Percentiles rank a stretch among this genome's conserved stretches.
Conservation (phyloP, 2,888 invertebrate species). For the Noctua janthe region DNA sequence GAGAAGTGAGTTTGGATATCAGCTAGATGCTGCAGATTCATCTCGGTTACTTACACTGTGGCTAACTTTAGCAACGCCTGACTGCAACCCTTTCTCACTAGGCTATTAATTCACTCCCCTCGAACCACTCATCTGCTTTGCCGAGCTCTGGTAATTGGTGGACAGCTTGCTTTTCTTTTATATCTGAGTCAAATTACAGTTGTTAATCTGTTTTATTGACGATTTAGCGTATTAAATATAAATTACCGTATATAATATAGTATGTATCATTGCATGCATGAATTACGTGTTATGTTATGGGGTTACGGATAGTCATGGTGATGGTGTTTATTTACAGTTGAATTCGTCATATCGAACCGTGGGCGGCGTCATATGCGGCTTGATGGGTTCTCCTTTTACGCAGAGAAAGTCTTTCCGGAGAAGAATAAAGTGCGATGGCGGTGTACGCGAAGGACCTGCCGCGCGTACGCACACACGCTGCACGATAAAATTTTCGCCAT, state of each 20-base stretch:
- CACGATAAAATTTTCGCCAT: constrained; percentile 88
- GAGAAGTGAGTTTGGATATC: background rate
- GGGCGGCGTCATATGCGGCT: constrained; percentile 89
- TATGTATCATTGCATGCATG: constrained; percentile 21
- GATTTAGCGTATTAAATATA: background rate
- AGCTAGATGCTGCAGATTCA: background rate
- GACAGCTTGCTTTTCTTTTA: background rate
- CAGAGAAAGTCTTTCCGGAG: constrained; percentile 89
- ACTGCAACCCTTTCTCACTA: background rate
- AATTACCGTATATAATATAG: background rate
- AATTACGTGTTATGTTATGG: constrained; percentile 22
- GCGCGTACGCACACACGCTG: constrained; percentile 88
- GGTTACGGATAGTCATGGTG: constrained; percentile 74
- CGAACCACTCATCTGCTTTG: background rate
- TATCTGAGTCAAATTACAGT: background rate
- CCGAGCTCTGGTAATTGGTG: constrained; percentile 24
- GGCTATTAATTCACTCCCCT: background rate
- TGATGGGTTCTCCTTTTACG: constrained; percentile 88
- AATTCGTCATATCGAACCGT: constrained; percentile 90
- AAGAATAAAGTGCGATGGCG: constrained; percentile 90
- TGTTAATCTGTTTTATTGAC: constrained; percentile 3
- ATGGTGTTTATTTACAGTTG: constrained; percentile 87
- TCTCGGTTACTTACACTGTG: background rate
- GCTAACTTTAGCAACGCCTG: background rate
- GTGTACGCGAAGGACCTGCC: constrained; percentile 88